Evolutionary conservation across 2,113 vertebrate species (phyloP), one percentile per base, ranked within the genome.

Genomic region (Andinoacara biseriatus): DNA sequence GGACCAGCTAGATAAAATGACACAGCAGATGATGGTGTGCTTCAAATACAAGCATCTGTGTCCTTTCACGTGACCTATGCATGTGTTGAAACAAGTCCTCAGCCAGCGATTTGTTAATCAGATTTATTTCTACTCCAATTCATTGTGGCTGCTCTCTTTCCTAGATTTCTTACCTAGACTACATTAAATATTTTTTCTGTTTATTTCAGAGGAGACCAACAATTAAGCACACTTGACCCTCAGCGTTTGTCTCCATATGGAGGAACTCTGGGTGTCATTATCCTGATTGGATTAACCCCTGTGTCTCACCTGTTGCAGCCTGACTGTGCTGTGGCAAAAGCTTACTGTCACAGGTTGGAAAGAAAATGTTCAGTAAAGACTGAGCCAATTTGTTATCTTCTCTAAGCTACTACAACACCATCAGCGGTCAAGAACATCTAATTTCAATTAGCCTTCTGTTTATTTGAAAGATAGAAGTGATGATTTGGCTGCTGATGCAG

Each of bases 261-360:
- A 62, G 20, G 38, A 67, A 78, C 22, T 46, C 13, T 74, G n/a
- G 58, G 49, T 65, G 58, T 80, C 43, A 49, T 78, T 40, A 35
- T 62, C 80, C 63, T 79, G 38, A 78, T 46, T 40, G 62, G 80
- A 89, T 89, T 91, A 62, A 65, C 72, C 63, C 43, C 29, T 35
- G 43, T n/a, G 24, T 29, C 59, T 65, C 58, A 31, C 72, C 78
- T 57, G 18, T 14, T 7, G 14, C 74, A 33, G 3, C 79, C 63
- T n/a, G 5, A 58, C 6, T 52, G 31, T 35, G 24, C 35, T 63
- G 62, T 54, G 46, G 56, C 43, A 78, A 87, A 80, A 58, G 72
- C 82, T 75, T 86, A 84, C 46, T 33, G 54, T 56, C 49, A 60
- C 15, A 26, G 13, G 4, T 38, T 14, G 15, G 54, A 33, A 35